A percentile compares a stretch with the other conserved stretches of the same genome.
Evolutionary conservation across 2,113 vertebrate genomes (phyloP).

Genomic region (Aptenodytes forsteri): DNA sequence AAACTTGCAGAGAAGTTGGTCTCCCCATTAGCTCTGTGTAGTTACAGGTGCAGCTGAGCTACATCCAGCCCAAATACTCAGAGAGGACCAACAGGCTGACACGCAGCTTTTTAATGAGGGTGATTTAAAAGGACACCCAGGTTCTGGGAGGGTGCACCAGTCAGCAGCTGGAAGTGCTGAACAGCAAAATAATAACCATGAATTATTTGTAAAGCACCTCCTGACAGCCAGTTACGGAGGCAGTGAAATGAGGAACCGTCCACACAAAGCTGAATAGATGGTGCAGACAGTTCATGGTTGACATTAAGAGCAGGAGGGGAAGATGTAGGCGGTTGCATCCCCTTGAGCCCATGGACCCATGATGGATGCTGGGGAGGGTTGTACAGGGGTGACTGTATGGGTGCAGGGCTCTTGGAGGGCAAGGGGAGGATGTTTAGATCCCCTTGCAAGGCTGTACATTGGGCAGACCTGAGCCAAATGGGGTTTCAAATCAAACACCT

Average conservation of each 20-base stretch:
- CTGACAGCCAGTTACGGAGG: rapidly evolving
- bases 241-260: background rate
- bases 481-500: background rate
- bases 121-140: background rate
- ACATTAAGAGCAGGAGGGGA: background rate
- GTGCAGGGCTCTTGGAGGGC: background rate
- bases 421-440: background rate
- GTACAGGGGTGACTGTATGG: rapidly evolving
- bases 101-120: background rate
- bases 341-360: rapidly evolving
- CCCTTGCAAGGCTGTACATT: background rate
- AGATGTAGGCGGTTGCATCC: background rate
- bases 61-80: background rate
- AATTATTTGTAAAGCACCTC: background rate
- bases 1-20: background rate
- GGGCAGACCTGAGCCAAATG: background rate
- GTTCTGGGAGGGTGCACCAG: background rate
- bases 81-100: background rate
- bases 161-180: background rate
- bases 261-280: rapidly evolving
- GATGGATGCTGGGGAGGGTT: background rate
- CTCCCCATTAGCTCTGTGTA: background rate
- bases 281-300: background rate
- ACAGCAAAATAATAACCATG: background rate
- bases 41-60: background rate